Evolutionary conservation across 2,797 vertebrate genomes (phyloP).

Genomic region (Emydoidea blandingii): DNA sequence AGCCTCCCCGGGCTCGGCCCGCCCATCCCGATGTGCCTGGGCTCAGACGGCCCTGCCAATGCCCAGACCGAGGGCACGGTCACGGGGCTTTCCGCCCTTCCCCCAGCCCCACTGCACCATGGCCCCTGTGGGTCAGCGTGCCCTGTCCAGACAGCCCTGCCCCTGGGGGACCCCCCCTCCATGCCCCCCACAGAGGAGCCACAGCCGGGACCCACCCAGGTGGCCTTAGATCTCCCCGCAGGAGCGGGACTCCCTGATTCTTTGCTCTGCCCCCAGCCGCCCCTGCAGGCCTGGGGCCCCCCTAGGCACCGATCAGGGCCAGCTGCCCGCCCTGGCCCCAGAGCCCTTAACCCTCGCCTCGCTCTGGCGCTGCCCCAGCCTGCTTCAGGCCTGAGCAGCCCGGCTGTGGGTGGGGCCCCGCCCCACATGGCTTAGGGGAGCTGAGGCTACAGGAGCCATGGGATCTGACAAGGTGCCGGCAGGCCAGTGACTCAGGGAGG

Average conservation of each 20-base stretch:
- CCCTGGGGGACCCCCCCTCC: background rate
- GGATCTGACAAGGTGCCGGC: background rate
- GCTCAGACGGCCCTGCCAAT: background rate
- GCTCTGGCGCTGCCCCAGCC: background rate
- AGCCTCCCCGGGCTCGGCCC: background rate
- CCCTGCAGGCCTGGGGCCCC: background rate
- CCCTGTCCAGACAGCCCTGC: too few species aligned
- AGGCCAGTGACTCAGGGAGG: too few species aligned
- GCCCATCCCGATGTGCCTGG: background rate
- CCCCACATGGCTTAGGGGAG: too few species aligned
- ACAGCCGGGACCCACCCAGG: background rate
- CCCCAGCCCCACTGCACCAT: background rate
- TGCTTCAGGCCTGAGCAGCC: background rate
- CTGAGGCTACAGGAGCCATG: background rate
- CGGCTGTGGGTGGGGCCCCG: too few species aligned
- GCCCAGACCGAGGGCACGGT: background rate
- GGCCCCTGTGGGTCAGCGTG: background rate
- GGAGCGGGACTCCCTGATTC: background rate
- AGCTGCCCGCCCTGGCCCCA: background rate
- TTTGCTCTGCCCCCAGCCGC: background rate
- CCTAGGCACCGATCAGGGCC: background rate
- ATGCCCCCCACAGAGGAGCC: background rate
- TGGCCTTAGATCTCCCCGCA: rapidly evolving
- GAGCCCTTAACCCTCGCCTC: background rate
- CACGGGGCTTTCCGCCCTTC: background rate